Base-by-base conservation (phyloP, 2,113 vertebrate genomes). In the Reinhardtius hippoglossoides region DNA sequence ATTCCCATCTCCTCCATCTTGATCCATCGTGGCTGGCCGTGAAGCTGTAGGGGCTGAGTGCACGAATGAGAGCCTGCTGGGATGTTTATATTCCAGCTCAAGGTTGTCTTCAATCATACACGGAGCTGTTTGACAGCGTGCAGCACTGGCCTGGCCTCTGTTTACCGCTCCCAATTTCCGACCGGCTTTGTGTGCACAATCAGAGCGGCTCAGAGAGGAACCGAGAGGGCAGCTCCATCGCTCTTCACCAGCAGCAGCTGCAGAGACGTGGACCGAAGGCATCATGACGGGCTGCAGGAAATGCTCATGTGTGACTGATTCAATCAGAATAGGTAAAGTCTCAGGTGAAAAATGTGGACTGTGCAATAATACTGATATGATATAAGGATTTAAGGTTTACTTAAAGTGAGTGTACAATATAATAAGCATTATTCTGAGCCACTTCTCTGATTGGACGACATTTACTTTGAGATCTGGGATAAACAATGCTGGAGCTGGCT, bases 41-140 rank as follows among this genome's bases (percentile, higher is more conserved):
- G 76, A 78, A 78, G 79, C 78, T 50, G 84, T 71, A 74, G 71
- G 76, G 85, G 71, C 82, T 83, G 74, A 83, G 73, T 74, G 80
- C 81, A 80, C 24, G 21, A 54, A 77, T 8, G 21, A 85, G 81
- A 67, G 92, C 85, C 89, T 88, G 84, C 82, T 82, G 69, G 83
- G 86, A 91, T 94, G 91, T 95, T 94, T 95, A 94, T 93, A 87
- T 88, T 92, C 65, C 74, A 85, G 85, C 90, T 91, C 85, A 89
- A 91, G 90, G 91, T 93, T 94, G 93, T 93, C 92, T 91, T 95
- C 92, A 93, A 94, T 95, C 92, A 94, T 86, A 87, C 79, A 81
- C 79, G 0, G 84, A 87, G 89, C 87, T 94, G 93, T 95, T 95
- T 95, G 94, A 94, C 93, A 94, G 87, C 86, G 91, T 65, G 79